These are phyloP conservation scores for Drosophila kurseongensis DNA, from an alignment of 1,140 invertebrate species.

Conservation along the genomic window DNA sequence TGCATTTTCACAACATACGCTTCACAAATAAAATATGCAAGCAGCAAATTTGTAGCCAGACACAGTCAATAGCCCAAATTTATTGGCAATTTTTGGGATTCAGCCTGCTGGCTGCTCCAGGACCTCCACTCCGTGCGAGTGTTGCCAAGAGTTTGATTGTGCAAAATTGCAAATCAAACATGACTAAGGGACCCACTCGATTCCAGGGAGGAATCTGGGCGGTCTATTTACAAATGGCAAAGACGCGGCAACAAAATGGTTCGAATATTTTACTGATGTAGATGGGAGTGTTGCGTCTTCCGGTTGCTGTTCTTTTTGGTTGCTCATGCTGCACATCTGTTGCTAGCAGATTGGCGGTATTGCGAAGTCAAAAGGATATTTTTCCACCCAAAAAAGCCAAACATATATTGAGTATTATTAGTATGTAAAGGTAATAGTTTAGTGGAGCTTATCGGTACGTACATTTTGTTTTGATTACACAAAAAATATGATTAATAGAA, in stretches of 20 bases:
- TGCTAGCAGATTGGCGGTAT: slow-evolving; percentile 18
- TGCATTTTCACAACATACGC: slow-evolving; percentile 47
- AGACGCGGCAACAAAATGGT: slow-evolving; percentile 52
- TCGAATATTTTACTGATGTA: slow-evolving; percentile 65
- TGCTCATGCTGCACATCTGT: slow-evolving; percentile 52
- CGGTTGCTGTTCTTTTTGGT: slow-evolving; percentile 22
- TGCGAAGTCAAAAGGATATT: background rate
- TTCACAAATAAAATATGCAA: slow-evolving; percentile 52
- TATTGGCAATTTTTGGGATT: slow-evolving; percentile 56
- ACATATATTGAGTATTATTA: too few species aligned
- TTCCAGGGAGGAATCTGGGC: slow-evolving; percentile 8
- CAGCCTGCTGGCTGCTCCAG: slow-evolving; percentile 17
- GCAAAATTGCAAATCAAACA: slow-evolving; percentile 80
- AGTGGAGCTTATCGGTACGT: too few species aligned
- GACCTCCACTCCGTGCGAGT: slow-evolving; percentile 10
- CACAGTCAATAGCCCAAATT: slow-evolving; percentile 53
- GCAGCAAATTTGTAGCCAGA: slow-evolving; percentile 52
- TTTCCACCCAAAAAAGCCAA: too few species aligned
- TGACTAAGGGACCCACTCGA: slow-evolving; percentile 63
- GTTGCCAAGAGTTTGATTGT: slow-evolving; percentile 59
- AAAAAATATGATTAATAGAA: too few species aligned
- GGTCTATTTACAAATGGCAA: slow-evolving; percentile 34
- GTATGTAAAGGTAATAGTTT: too few species aligned
- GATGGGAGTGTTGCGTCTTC: slow-evolving; percentile 25
- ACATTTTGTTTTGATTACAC: too few species aligned